Base-by-base conservation (phyloP, 2,113 vertebrate genomes). In the Pluvianellus socialis region DNA sequence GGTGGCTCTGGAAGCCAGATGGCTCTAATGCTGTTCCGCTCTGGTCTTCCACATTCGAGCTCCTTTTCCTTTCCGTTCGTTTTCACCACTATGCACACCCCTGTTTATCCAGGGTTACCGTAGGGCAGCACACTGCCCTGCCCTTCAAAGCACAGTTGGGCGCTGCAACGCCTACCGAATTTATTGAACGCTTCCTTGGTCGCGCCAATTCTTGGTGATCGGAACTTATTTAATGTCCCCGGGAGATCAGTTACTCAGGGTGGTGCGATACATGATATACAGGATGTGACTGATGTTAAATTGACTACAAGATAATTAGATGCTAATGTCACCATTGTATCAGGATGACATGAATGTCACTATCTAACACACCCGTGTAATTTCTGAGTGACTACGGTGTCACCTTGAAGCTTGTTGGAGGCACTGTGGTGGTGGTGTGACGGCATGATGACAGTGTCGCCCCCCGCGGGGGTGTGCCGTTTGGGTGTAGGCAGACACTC, bases 301-400 rank as follows among this genome's bases (percentile, higher is more conserved):
- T 18, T 90, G 85, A 93, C 79, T 95, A 45, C 66, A 32, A 75
- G 92, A 61, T 95, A 97, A 97, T 96, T 89, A 88, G 96, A 95
- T 81, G 89, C 76, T 96, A 96, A 97, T 97, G 95, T 97, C 97
- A 97, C 76, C 76, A 5, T 85, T 79, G 94, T 96, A 85, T 92
- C 95, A 92, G 90, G 92, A 79, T 47, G 90, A 96, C 96, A 97
- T 6, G 79, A 87, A 83, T 95, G 92, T 96, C 96, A 93, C 92
- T 56, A 52, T 49, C 83, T 80, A 12, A 52, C 91, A 75, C 79
- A 62, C 52, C 87, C 23, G 23, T 93, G 93, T 88, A 30, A 92
- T 92, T 92, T 94, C 61, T 91, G 93, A 95, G 92, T 80, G 96
- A 94, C 82, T 92, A 15, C 13, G 6, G 8, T 92, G 96, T 92